A percentile compares a stretch with the other conserved stretches of the same genome.
phyloP scores from a whole-genome alignment of 1,140 invertebrate species.

The Lasaia peninsularis region DNA sequence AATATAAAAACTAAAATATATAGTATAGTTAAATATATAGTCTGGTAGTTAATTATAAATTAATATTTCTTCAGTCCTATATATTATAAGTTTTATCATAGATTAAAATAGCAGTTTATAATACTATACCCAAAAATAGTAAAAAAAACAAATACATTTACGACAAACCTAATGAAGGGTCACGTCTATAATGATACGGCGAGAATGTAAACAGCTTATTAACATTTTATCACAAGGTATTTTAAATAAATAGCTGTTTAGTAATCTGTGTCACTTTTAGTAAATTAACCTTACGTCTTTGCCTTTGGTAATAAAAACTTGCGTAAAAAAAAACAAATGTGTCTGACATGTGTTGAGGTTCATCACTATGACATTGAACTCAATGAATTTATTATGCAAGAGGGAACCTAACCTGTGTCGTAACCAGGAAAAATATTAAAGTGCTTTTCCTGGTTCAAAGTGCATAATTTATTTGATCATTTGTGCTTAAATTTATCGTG shows the following conservation, averaged over 20 bases:
- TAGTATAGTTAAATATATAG: no score
- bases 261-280: background rate
- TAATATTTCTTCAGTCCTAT: no score
- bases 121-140: background rate
- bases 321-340: background rate
- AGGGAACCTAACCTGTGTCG: background rate
- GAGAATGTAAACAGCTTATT: background rate
- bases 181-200: background rate
- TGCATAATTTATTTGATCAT: no score
- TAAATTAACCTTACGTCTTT: background rate
- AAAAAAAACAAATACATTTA: background rate
- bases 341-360: background rate
- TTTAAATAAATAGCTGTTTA: conserved; percentile 2
- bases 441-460: no score
- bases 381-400: conserved; percentile 1
- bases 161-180: conserved; percentile 1
- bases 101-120: no score
- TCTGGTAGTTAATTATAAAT: no score
- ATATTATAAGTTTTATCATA: no score
- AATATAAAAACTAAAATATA: no score
- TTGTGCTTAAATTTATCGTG: no score
- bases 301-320: background rate
- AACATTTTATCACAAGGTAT: background rate
- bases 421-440: no score
- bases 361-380: background rate